Percentiles rank a stretch among this genome's conserved stretches.
Evolutionary conservation across 2,113 vertebrate species (phyloP).

Genomic region (Protobothrops flavoviridis): DNA sequence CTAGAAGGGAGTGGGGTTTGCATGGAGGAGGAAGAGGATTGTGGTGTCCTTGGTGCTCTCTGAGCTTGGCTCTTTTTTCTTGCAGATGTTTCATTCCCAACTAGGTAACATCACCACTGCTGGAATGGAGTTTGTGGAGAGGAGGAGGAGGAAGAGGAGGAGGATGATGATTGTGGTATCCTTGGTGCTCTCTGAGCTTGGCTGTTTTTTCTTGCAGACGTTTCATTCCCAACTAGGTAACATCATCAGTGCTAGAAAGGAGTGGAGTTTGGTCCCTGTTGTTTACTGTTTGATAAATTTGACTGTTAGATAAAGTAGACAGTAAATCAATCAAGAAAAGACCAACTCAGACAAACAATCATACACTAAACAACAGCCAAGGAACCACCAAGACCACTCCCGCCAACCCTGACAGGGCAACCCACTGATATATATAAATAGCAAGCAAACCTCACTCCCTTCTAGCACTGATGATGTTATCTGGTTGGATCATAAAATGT

Average conservation of each 20-base stretch:
- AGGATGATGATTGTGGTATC: too few relatives aligned
- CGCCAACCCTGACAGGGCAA: not conserved
- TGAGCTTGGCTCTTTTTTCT: too few relatives aligned
- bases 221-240: too few relatives aligned
- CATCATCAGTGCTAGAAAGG: not conserved
- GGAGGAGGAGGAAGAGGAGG: too few relatives aligned
- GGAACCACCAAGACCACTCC: not conserved
- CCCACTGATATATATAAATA: not conserved
- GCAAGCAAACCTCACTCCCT: not conserved
- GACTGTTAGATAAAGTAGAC: not conserved
- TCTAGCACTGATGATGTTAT: not conserved
- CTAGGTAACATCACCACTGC: too few relatives aligned
- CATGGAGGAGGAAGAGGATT: too few relatives aligned
- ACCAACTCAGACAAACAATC: not conserved
- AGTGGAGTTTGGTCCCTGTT: not conserved
- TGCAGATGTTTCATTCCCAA: too few relatives aligned
- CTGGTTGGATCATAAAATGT: not conserved
- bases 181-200: too few relatives aligned
- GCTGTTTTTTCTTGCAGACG: too few relatives aligned
- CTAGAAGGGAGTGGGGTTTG: not conserved
- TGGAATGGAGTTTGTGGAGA: too few relatives aligned
- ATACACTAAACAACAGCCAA: not conserved
- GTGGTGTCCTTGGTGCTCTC: too few relatives aligned
- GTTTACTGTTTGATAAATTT: not conserved
- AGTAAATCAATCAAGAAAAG: not conserved